Evolutionary conservation across 1,140 invertebrate genomes (phyloP).

Genomic region (Calycopis cecrops): DNA sequence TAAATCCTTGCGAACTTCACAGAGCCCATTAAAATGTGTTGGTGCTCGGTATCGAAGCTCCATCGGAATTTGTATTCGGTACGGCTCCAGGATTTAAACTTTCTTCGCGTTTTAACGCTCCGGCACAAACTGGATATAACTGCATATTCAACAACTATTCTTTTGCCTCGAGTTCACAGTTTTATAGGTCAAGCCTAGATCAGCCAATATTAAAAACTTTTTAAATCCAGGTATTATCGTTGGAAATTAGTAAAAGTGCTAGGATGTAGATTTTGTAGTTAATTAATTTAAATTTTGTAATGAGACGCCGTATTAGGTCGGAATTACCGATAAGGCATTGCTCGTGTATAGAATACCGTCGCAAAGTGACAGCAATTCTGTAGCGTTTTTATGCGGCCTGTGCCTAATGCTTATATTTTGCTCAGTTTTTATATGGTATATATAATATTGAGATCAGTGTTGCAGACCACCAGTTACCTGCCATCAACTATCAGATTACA

Average conservation of each 20-base stretch:
- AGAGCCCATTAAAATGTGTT: conserved; percentile 27
- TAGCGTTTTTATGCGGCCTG: too few relatives aligned
- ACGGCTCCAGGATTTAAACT: conserved; percentile 51
- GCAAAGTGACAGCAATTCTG: too few relatives aligned
- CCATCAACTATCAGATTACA: too few relatives aligned
- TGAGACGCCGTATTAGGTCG: too few relatives aligned
- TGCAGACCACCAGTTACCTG: too few relatives aligned
- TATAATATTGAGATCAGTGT: too few relatives aligned
- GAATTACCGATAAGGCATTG: too few relatives aligned
- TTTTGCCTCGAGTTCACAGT: conserved; percentile 50
- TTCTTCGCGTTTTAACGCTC: conserved; percentile 51
- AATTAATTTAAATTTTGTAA: not conserved
- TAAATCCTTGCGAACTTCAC: conserved; percentile 28
- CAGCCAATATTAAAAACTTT: conserved; percentile 43
- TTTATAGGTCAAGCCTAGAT: conserved; percentile 68
- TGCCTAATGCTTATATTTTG: too few relatives aligned
- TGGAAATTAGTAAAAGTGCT: conserved; percentile 1
- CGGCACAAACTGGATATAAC: conserved; percentile 56
- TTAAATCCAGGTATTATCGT: conserved; percentile 1
- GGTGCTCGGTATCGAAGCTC: conserved; percentile 36
- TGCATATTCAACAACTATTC: conserved; percentile 54
- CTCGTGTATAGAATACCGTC: too few relatives aligned
- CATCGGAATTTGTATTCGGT: conserved; percentile 55
- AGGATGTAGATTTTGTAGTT: not conserved
- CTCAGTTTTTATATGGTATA: too few relatives aligned